Base-by-base conservation (phyloP, 2,888 invertebrate genomes). In the Malthinus seriepunctatus region DNA sequence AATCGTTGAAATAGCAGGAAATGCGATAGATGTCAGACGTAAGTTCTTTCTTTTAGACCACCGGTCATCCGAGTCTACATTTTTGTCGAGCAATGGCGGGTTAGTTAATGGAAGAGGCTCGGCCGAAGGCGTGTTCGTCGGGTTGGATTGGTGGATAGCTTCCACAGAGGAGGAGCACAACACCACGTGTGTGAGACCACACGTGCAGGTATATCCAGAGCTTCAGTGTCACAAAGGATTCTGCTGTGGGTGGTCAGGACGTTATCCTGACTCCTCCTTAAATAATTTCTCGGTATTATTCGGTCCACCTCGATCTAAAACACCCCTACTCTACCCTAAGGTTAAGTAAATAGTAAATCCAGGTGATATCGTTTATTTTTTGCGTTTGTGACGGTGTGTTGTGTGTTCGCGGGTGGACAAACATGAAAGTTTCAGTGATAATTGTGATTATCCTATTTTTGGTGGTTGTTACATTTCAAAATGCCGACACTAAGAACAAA, bases 351-450 rank as follows among this genome's bases (percentile, higher is more conserved):
- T 76, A 74, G 72, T 73, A 68, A 67, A 69, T 66, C 68, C 72
- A 73, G 76, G 76, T 75, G 74, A 75, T 76, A 76, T 77, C 76
- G 78, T 78, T 78, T 77, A 76, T 77, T 78, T 78, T 78, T 78
- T 77, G 74, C 74, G 73, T 70, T 67, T 69, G 71, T 67, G 73
- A 68, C 68, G 69, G 69, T 69, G 39, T 42, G 39, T 42, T 42
- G 39, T 70, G 69, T 63, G 71, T 67, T 72, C 70, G 73, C 73
- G 73, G 73, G 75, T 73, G 73, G 69, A 66, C 58, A 63, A 63
- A 60, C 60, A 69, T 69, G 69, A 64, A 64, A 56, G 57, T 68
- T 63, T 60, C 67, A 60, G 67, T 68, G 69, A 69, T 73, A 69
- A 67, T 71, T 56, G 63, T 71, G 65, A 50, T 59, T 33, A 51